Evolutionary conservation across 2,888 invertebrate genomes (phyloP).

Genomic region (Ectemnius cavifrons): DNA sequence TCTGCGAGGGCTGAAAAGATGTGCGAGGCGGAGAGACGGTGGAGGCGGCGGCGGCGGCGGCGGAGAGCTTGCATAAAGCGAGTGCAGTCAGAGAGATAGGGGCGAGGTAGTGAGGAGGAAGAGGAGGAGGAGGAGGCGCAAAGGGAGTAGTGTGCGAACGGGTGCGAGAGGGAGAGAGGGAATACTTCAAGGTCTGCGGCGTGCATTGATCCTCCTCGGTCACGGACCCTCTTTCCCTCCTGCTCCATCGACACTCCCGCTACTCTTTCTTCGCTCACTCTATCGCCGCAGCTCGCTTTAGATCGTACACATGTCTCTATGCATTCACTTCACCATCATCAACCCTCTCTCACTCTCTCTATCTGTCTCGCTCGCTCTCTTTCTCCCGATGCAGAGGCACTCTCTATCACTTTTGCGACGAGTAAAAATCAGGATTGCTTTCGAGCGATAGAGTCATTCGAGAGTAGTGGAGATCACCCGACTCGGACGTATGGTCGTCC

Average conservation of each 20-base stretch:
- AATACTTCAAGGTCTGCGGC: conserved; percentile 75
- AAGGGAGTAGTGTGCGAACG: conserved; percentile 11
- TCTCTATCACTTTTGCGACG: no score
- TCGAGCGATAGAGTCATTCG: not conserved
- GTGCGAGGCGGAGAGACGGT: conserved; percentile 43
- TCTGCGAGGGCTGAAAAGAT: conserved; percentile 43
- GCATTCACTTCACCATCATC: conserved; percentile 22
- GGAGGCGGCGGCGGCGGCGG: conserved; percentile 36
- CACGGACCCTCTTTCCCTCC: conserved; percentile 70
- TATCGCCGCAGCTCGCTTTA: conserved; percentile 3
- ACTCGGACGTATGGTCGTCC: conserved; percentile 1
- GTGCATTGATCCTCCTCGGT: conserved; percentile 77
- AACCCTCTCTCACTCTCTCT: conserved; percentile 9
- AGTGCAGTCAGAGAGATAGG: conserved; percentile 12
- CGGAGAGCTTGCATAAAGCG: conserved; percentile 23
- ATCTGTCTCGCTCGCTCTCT: conserved; percentile 15
- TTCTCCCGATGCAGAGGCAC: conserved; percentile 24
- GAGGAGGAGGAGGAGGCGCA: conserved; percentile 46
- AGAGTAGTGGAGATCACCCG: conserved; percentile 30
- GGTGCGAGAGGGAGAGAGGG: conserved; percentile 45
- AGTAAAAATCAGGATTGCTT: no score
- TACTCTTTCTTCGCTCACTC: conserved; percentile 32
- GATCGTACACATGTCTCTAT: not conserved
- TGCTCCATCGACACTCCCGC: conserved; percentile 35
- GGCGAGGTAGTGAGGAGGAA: conserved; percentile 33